These are phyloP conservation scores for Phoebastria nigripes DNA, from an alignment of 2,797 vertebrate species.

Conservation along the genomic window DNA sequence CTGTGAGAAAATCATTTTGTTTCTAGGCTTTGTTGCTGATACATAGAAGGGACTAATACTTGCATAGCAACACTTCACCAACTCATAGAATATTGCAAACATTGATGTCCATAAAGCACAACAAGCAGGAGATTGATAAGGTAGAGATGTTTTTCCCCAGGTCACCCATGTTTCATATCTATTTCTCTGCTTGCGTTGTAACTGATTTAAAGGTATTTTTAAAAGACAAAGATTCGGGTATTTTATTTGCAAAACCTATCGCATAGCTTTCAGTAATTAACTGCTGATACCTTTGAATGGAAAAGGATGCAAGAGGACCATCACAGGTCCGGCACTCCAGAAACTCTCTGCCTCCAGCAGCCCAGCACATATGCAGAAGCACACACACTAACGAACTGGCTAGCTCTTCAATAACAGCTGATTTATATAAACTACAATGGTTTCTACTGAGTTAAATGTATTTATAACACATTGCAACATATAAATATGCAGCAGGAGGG, in stretches of 20 bases:
- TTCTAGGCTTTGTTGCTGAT: not conserved
- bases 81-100: not conserved
- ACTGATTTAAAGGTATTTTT: not conserved
- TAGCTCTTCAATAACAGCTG: slow-evolving; percentile 33
- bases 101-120: not conserved
- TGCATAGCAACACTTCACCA: not conserved
- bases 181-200: not conserved
- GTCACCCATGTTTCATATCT: not conserved
- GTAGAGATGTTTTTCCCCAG: not conserved
- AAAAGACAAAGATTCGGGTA: not conserved
- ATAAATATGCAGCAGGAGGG: slow-evolving; percentile 62
- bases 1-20: not conserved
- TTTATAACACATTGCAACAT: slow-evolving; percentile 60
- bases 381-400: not conserved
- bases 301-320: not conserved
- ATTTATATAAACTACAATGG: slow-evolving; percentile 55
- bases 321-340: not conserved
- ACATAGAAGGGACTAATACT: not conserved
- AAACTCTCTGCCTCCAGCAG: not conserved
- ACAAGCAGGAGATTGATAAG: not conserved
- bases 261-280: not conserved
- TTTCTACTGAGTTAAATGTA: slow-evolving; percentile 60
- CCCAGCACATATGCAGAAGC: not conserved
- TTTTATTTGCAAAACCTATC: not conserved
- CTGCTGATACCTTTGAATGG: not conserved